A percentile compares a stretch with the other conserved stretches of the same genome.
These are phyloP conservation scores for Alca torda DNA, from an alignment of 2,797 vertebrate genomes.

Conservation along the genomic window DNA sequence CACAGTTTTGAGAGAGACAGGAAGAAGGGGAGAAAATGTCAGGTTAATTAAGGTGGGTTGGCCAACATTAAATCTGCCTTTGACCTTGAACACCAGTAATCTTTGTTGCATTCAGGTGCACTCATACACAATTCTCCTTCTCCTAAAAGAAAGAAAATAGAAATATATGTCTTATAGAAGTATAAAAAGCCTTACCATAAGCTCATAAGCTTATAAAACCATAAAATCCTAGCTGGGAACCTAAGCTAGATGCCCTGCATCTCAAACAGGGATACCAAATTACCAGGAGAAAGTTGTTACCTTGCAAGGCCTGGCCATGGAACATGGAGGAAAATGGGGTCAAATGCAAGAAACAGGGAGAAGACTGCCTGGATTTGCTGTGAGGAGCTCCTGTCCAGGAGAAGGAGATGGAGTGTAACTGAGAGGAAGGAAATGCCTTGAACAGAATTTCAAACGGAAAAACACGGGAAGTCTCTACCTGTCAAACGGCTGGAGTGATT, in stretches of 20 bases:
- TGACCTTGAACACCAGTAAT: neutral
- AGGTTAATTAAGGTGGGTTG: neutral
- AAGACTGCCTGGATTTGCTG: neutral
- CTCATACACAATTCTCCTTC: neutral
- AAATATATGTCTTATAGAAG: neutral
- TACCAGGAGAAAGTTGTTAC: neutral
- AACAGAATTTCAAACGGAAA: neutral
- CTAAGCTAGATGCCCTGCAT: neutral
- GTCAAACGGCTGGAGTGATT: neutral
- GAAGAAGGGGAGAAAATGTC: neutral
- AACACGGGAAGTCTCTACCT: neutral
- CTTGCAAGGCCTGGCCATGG: neutral
- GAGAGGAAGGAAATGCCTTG: neutral
- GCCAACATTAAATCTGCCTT: neutral
- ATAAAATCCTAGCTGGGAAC: neutral
- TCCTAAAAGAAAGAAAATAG: neutral
- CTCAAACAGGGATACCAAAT: neutral
- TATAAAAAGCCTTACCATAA: neutral
- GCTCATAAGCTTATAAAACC: neutral
- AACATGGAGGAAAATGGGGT: neutral
- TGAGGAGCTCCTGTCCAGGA: neutral
- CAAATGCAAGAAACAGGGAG: neutral
- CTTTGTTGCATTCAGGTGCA: neutral
- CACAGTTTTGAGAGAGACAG: neutral
- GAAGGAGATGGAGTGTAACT: neutral